phyloP scores from a whole-genome alignment of 1,140 invertebrate species.

The Camponotus vicinus region DNA sequence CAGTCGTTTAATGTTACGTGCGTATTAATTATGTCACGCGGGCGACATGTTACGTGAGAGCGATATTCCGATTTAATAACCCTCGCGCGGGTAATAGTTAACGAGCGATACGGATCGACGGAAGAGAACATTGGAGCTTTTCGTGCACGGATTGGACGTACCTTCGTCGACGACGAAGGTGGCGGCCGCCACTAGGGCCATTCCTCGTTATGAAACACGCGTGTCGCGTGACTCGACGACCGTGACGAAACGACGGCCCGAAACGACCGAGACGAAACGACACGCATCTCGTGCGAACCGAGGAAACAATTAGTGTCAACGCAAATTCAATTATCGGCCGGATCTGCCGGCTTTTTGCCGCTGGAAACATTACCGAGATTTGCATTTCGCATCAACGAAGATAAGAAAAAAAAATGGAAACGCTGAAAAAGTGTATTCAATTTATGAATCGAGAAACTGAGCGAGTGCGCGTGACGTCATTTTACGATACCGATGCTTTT shows the following conservation, averaged over 20 bases:
- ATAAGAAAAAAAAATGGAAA: neutral
- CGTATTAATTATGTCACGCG: conserved; percentile 48
- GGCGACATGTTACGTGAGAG: conserved; percentile 31
- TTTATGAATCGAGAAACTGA: conserved; percentile 12
- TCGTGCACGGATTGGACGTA: conserved; percentile 7
- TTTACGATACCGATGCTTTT: neutral
- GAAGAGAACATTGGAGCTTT: conserved; percentile 56
- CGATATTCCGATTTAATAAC: conserved; percentile 59
- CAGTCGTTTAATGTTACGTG: conserved; percentile 32
- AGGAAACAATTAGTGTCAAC: conserved; percentile 58
- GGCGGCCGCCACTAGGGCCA: neutral
- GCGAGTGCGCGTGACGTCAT: neutral
- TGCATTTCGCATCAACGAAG: conserved; percentile 40
- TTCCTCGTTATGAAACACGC: conserved; percentile 45
- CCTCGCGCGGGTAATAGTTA: conserved; percentile 50
- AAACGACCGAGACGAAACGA: conserved; percentile 51
- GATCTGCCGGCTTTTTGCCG: conserved; percentile 45
- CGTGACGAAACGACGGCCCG: conserved; percentile 62
- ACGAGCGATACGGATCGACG: conserved; percentile 58
- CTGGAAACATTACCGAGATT: conserved; percentile 48
- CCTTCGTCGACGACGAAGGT: neutral
- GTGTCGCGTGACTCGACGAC: conserved; percentile 67
- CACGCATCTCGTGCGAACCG: conserved; percentile 47
- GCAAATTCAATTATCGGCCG: conserved; percentile 61
- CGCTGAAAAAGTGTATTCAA: conserved; percentile 4